phyloP scores from a whole-genome alignment of 2,797 vertebrate genomes.

The Chloroceryle inda region DNA sequence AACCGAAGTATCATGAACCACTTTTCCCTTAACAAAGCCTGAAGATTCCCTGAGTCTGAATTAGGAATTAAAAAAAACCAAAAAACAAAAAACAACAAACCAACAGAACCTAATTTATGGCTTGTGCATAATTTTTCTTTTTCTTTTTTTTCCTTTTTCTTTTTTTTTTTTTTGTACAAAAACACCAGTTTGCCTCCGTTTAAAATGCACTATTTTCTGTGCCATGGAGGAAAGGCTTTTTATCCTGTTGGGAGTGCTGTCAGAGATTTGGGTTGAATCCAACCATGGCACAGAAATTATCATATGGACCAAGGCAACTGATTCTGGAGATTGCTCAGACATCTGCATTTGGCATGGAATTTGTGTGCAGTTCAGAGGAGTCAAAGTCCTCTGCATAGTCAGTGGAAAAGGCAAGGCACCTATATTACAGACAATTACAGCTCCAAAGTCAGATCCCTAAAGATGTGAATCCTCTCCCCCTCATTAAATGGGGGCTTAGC shows the following conservation, averaged over 20 bases:
- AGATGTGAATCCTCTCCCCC: not conserved
- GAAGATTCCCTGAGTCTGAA: slow-evolving; percentile 43
- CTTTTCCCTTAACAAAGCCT: not conserved
- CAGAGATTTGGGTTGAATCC: not conserved
- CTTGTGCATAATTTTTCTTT: not conserved
- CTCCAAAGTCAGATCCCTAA: not conserved
- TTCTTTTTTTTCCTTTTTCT: not conserved
- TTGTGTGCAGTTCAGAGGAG: not conserved
- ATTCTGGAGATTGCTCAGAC: not conserved
- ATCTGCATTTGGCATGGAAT: not conserved
- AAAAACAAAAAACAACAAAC: not conserved
- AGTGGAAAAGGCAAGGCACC: not conserved
- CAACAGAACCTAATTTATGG: not conserved
- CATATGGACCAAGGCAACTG: not conserved
- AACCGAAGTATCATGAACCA: not conserved
- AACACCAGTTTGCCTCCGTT: not conserved
- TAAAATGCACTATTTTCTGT: not conserved
- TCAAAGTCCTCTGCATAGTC: not conserved
- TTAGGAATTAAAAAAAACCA: not conserved
- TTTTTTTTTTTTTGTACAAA: not conserved
- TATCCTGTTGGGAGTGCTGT: not conserved
- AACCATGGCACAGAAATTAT: not conserved
- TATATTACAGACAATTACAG: not conserved
- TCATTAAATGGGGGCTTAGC: not conserved
- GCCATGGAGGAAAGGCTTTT: not conserved